Conservation (phyloP, 2,113 vertebrate species). For the Phaetusa simplex region DNA sequence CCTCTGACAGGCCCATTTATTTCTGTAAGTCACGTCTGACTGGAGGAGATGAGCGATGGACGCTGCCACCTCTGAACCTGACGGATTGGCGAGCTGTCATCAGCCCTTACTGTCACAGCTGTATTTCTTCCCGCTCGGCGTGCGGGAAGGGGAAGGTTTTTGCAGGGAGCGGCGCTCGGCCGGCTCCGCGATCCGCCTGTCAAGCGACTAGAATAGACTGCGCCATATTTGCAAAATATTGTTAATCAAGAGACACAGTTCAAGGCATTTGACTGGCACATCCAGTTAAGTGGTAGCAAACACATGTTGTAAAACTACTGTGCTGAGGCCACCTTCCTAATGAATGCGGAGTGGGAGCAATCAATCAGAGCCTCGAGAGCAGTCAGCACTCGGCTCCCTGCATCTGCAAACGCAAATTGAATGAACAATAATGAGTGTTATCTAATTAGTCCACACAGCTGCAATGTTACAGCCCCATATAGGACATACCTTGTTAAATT, state of each 20-base stretch:
- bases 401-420: conserved; percentile 39
- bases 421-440: conserved; percentile 27
- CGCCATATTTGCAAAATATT: neutral
- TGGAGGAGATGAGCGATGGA: neutral
- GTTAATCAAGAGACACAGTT: neutral
- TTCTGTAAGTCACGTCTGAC: neutral
- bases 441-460: conserved; percentile 53
- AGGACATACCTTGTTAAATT: conserved; percentile 47
- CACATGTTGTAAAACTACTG: neutral
- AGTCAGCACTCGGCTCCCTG: neutral
- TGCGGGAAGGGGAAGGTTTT: neutral
- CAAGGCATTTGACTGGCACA: conserved; percentile 4
- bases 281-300: conserved; percentile 2
- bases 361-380: neutral
- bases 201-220: neutral
- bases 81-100: neutral
- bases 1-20: neutral
- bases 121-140: accelerated
- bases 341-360: neutral
- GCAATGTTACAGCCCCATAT: neutral
- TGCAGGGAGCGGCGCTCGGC: accelerated
- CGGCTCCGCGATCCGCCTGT: neutral
- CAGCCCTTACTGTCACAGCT: neutral
- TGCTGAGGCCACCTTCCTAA: conserved; percentile 15
- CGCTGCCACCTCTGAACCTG: neutral